Evolutionary conservation across 2,113 vertebrate species (phyloP).

Genomic region (Neolamprologus sp.): DNA sequence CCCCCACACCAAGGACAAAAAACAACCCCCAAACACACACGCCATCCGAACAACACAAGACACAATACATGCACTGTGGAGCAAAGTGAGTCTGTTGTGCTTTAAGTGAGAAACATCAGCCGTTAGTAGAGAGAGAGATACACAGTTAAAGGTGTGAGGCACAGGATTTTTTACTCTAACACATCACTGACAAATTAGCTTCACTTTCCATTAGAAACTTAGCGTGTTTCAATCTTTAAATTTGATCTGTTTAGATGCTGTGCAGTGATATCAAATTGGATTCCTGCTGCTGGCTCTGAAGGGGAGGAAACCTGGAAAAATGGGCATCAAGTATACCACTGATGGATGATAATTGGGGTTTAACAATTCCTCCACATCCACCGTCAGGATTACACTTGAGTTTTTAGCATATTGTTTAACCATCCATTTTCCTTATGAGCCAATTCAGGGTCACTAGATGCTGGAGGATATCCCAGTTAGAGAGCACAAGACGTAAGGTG

Average conservation of each 20-base stretch:
- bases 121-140: conserved; percentile 13
- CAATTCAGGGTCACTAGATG: not conserved
- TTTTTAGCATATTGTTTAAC: not conserved
- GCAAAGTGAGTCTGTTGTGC: not conserved
- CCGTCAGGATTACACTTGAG: not conserved
- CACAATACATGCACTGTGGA: conserved; percentile 19
- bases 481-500: not conserved
- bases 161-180: conserved; percentile 2
- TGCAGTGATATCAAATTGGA: not conserved
- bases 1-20: conserved; percentile 22
- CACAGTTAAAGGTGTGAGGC: conserved; percentile 22
- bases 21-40: conserved; percentile 1
- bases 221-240: not conserved
- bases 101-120: not conserved
- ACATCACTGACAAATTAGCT: not conserved
- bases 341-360: not conserved
- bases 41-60: not conserved
- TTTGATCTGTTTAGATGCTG: not conserved
- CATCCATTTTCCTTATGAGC: not conserved
- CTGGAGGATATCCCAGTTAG: not conserved
- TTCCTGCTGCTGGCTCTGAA: not conserved
- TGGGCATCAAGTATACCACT: not conserved
- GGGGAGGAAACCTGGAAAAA: not conserved
- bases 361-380: not conserved
- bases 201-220: not conserved